Base-by-base conservation (phyloP, 1,140 invertebrate species). In the Neodiprion lecontei region DNA sequence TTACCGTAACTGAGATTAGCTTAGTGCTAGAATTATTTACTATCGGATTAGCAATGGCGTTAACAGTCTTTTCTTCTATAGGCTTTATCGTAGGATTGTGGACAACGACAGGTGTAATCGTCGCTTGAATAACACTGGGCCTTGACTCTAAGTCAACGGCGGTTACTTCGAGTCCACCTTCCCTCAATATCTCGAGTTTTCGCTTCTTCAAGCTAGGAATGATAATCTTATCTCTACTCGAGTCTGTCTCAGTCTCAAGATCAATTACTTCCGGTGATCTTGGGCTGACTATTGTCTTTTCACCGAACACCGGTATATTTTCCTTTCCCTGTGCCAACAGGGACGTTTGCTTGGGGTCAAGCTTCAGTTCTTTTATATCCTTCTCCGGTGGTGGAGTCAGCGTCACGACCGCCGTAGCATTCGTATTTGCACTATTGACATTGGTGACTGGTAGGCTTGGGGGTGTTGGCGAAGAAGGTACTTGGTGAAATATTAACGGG, bases 131-230 rank as follows among this genome's bases (percentile, higher is more conserved):
- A 7, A 85, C 86, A 72, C 78, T 84, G 7, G 83, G 83, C 69
- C 83, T 76, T 7, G 79, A 74, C 70, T 87, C 86, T 75, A 66
- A 83, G 48, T 80, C 87, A 0, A 94, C 89, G 0, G 93, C 90
- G 0, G 93, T 94, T 0, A 94, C 93, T 80, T 95, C 93, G 8
- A 94, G 86, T 0, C 93, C 93, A 7, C 93, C 91, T 73, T 94
- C 91, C 70, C 93, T 92, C 23, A 95, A 86, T 40, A 94, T 94
- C 72, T 95, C 94, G 9, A 94, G 85, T 79, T 94, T 94, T 70
- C 92, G 90, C 79, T 92, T 93, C 79, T 94, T 94, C 9, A 92
- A 88, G 71, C 83, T 87, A 9, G 88, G 87, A 78, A 87, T 87
- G 69, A 87, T 84, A 11, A 89, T 81, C 69, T 87, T 87, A 69